Conservation (phyloP, 2,888 invertebrate genomes). For the Lepidonotus clava region DNA sequence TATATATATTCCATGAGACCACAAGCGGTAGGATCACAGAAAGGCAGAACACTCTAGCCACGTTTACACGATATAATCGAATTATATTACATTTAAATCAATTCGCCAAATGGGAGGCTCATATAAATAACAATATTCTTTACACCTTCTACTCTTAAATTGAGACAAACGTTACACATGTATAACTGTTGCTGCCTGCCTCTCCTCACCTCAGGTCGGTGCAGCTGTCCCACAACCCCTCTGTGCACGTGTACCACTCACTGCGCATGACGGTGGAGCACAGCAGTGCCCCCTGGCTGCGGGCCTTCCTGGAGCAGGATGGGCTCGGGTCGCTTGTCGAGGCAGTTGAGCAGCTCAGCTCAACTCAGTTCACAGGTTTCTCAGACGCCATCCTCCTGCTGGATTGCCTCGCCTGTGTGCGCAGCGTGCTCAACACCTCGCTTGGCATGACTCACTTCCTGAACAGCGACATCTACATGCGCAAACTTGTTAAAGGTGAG, state of each 20-base stretch:
- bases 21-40: neutral
- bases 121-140: neutral
- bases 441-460: slow-evolving; percentile 80
- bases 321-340: slow-evolving; percentile 81
- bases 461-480: slow-evolving; percentile 76
- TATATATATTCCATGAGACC: neutral
- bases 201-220: slow-evolving; percentile 66
- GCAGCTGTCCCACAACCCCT: slow-evolving; percentile 71
- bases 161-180: neutral
- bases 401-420: slow-evolving; percentile 81
- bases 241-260: slow-evolving; percentile 72
- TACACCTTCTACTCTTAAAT: neutral
- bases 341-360: slow-evolving; percentile 78
- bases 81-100: too few species aligned
- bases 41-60: neutral
- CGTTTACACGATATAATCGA: too few species aligned
- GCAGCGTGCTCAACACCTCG: slow-evolving; percentile 80
- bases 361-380: slow-evolving; percentile 72
- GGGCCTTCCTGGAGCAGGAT: slow-evolving; percentile 80
- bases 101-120: too few species aligned
- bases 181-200: too few species aligned
- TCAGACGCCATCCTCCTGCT: slow-evolving; percentile 80
- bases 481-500: slow-evolving; percentile 80
- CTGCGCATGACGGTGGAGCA: slow-evolving; percentile 71
- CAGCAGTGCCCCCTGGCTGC: slow-evolving; percentile 79